Percentiles rank a stretch among this genome's conserved stretches.
phyloP scores from a whole-genome alignment of 2,113 vertebrate species.

The Panthera tigris region DNA sequence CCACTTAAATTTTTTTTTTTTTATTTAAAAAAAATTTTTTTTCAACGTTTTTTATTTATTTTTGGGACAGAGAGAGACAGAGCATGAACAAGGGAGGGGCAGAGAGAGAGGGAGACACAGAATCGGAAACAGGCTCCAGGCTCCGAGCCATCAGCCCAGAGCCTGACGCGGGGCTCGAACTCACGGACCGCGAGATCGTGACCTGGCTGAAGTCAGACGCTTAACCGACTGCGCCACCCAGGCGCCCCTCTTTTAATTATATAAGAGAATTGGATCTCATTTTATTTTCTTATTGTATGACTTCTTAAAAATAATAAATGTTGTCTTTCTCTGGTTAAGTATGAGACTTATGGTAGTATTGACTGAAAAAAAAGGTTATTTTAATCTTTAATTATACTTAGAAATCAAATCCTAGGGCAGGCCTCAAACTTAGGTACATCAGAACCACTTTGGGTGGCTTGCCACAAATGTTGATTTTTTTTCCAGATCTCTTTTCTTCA shows the following conservation, averaged over 20 bases:
- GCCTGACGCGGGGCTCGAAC: too few relatives aligned
- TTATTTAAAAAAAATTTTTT: too few relatives aligned
- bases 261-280: background rate
- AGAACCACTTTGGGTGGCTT: background rate
- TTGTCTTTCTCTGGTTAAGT: background rate
- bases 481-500: background rate
- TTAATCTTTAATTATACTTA: background rate
- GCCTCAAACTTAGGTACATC: background rate
- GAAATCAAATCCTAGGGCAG: background rate
- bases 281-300: background rate
- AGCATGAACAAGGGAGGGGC: too few relatives aligned
- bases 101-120: too few relatives aligned
- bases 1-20: slow-evolving; percentile 24
- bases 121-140: too few relatives aligned
- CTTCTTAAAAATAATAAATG: background rate
- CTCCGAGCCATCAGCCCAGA: too few relatives aligned
- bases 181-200: too few relatives aligned
- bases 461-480: background rate
- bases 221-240: too few relatives aligned
- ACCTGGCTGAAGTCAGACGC: too few relatives aligned
- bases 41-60: too few relatives aligned
- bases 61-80: too few relatives aligned
- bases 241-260: background rate
- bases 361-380: background rate
- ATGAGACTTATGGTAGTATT: background rate